Conservation (phyloP, 2,113 vertebrate genomes). For the Orientallactaga bullata region DNA sequence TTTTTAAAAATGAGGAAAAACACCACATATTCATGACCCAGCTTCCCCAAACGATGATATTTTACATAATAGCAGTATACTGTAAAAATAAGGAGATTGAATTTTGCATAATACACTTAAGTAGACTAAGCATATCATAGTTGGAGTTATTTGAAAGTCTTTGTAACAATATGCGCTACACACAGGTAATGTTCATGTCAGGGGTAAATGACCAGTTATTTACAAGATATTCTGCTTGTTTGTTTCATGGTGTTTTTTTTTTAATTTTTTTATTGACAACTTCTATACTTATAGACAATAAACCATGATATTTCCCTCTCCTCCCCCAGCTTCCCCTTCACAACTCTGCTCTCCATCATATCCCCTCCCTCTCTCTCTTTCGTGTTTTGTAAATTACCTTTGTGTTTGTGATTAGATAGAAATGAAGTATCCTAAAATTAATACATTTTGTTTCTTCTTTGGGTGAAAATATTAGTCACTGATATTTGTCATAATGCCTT, state of each 20-base stretch:
- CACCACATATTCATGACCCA: background rate
- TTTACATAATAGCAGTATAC: background rate
- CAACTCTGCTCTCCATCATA: no score
- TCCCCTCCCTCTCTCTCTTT: no score
- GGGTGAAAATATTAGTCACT: slow-evolving; percentile 20
- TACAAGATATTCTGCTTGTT: background rate
- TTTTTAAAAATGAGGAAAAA: background rate
- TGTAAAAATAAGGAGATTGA: background rate
- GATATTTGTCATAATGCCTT: slow-evolving; percentile 49
- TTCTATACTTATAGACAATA: no score
- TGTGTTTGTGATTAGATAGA: background rate
- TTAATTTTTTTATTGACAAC: no score
- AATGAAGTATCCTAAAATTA: slow-evolving; percentile 6
- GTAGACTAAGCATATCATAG: background rate
- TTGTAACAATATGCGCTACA: background rate
- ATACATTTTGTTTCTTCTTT: background rate
- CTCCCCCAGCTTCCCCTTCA: no score
- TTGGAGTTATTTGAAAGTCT: background rate
- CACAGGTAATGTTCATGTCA: background rate
- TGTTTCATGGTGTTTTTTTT: no score
- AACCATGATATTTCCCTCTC: no score
- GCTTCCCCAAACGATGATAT: accelerated
- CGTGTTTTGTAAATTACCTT: background rate
- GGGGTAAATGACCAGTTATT: background rate
- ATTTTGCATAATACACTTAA: background rate